Conservation (phyloP, 2,888 invertebrate genomes). For the Pristionchus fissidentatus region DNA sequence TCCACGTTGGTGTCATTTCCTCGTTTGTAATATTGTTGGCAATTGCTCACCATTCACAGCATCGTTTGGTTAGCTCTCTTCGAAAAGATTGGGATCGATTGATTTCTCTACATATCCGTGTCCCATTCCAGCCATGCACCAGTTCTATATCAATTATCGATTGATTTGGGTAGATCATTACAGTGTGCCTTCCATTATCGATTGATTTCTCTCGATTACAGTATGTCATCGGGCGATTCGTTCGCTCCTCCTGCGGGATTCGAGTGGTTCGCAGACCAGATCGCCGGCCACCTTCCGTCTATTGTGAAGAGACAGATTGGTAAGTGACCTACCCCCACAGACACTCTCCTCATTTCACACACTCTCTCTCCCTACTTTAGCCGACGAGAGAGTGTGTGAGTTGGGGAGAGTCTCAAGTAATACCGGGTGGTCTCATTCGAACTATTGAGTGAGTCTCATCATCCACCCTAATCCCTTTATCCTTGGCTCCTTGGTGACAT, state of each 20-base stretch:
- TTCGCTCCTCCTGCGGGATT: constrained; percentile 59
- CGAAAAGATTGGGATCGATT: background rate
- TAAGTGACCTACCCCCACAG: constrained; percentile 50
- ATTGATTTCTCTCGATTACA: background rate
- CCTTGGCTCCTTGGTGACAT: constrained; percentile 42
- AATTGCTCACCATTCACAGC: no score
- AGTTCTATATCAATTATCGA: background rate
- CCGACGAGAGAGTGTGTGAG: no score
- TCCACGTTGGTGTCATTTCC: no score
- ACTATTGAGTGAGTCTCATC: constrained; percentile 30
- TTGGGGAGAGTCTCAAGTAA: background rate
- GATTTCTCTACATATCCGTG: background rate
- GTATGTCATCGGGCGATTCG: constrained; percentile 23
- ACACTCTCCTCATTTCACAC: background rate
- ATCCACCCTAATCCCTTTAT: constrained; percentile 41
- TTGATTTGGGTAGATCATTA: background rate
- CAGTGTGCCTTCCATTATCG: background rate
- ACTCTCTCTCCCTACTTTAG: no score
- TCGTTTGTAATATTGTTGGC: no score
- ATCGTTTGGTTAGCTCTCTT: background rate
- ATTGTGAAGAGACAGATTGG: constrained; percentile 74
- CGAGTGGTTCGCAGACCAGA: constrained; percentile 70
- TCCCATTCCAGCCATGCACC: no score
- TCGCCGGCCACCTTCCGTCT: constrained; percentile 74
- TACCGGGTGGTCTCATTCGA: constrained; percentile 23